Evolutionary conservation across 2,888 invertebrate genomes (phyloP), one percentile per base, ranked within the genome.

Genomic region (Cephus rjabovi): DNA sequence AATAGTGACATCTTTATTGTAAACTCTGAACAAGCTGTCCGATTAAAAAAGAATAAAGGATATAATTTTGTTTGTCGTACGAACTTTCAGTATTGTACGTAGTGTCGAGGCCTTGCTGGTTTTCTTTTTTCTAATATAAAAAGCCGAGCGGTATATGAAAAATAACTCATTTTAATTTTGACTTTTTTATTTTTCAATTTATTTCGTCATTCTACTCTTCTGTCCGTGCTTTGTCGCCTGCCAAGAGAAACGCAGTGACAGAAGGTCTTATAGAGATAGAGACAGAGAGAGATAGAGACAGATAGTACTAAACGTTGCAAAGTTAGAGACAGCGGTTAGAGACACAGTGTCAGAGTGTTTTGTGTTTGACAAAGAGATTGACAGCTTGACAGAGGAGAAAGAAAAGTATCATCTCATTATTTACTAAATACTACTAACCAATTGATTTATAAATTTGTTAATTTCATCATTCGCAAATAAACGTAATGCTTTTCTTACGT

Each of bases 401-500:
- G 15, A 40, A 40, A 40, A 40, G 15, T 40, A 85, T 84, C 80
- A 84, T 83, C 79, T 83, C 81, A 81, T 84, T 83, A 83, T 81
- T 85, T 83, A 79, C 77, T 83, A 83, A 83, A 84, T 81, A 40
- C 12, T 15, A 83, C 82, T 83, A 78, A 80, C 81, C 40, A 82
- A 83, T 85, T 80, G 80, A 87, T 83, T 40, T 86, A 84, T 85
- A 85, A 82, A 87, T 85, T 40, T 89, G 88, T 89, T 86, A 86
- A 88, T 85, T 87, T 85, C 83, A 85, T 83, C 78, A 83, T 83
- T 87, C 80, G 87, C 88, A 87, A 90, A 89, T 90, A 90, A 90
- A 90, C 85, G 85, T 88, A 89, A 89, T 89, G 91, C 89, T 91
- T 90, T 15, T 89, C 81, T 87, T 86, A 88, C 83, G 83, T 87